phyloP scores from a whole-genome alignment of 2,113 vertebrate genomes.

The Cottus gobio region DNA sequence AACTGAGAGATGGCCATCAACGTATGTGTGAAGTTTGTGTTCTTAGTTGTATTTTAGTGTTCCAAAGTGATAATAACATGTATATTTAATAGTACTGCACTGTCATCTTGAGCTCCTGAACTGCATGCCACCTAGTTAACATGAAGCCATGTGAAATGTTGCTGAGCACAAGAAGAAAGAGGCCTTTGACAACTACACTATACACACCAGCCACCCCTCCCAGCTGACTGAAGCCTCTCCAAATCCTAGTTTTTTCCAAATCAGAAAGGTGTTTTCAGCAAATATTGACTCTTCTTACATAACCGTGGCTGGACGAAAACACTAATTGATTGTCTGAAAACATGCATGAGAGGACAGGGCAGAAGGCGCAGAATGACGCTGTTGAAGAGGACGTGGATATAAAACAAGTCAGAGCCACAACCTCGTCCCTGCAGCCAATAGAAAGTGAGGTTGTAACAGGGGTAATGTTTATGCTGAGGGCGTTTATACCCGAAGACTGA shows the following conservation, averaged over 20 bases:
- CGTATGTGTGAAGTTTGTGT: not conserved
- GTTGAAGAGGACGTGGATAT: slow-evolving; percentile 37
- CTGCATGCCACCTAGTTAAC: slow-evolving; percentile 29
- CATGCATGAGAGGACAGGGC: slow-evolving; percentile 57
- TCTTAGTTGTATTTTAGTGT: not conserved
- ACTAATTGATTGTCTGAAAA: slow-evolving; percentile 76
- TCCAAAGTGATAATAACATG: not conserved
- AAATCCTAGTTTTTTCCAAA: slow-evolving; percentile 58
- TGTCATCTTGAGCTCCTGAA: not conserved
- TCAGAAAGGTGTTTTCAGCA: slow-evolving; percentile 76
- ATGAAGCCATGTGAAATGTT: slow-evolving; percentile 59
- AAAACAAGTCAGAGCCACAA: slow-evolving; percentile 60
- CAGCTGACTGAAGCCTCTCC: slow-evolving; percentile 66
- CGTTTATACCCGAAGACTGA: slow-evolving; percentile 27
- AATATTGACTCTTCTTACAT: slow-evolving; percentile 82
- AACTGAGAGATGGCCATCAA: slow-evolving; percentile 8
- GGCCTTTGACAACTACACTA: slow-evolving; percentile 62
- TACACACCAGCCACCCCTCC: slow-evolving; percentile 53
- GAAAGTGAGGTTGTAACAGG: slow-evolving; percentile 31
- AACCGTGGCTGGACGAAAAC: slow-evolving; percentile 75
- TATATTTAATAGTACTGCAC: slow-evolving; percentile 1
- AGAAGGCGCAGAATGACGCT: slow-evolving; percentile 23
- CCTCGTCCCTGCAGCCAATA: slow-evolving; percentile 55
- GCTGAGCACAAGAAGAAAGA: slow-evolving; percentile 66
- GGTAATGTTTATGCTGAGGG: slow-evolving; percentile 51